phyloP scores from a whole-genome alignment of 2,888 invertebrate genomes.

The Sminthurinus aureus region DNA sequence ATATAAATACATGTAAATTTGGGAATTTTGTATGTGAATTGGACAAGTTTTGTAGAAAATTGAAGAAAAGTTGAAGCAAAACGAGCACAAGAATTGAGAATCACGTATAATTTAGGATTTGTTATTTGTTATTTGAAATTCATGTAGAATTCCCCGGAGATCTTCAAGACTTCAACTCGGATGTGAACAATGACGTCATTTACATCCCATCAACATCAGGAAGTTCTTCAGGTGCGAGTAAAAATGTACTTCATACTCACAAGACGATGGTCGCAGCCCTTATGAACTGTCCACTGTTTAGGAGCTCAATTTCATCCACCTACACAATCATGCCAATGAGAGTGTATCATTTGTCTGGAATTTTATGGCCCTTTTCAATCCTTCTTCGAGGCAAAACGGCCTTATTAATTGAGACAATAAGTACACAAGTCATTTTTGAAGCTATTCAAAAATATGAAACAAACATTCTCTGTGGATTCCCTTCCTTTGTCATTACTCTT shows the following conservation, averaged over 20 bases:
- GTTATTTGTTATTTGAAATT: background rate
- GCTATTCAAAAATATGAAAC: conserved; percentile 23
- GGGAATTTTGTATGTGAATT: too few relatives aligned
- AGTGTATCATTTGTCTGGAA: conserved; percentile 28
- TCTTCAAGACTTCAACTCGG: conserved; percentile 33
- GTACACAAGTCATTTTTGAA: conserved; percentile 16
- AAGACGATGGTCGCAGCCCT: conserved; percentile 23
- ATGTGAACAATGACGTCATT: conserved; percentile 31
- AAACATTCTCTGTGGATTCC: conserved; percentile 31
- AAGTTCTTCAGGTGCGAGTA: background rate
- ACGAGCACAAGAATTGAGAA: background rate
- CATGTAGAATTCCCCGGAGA: conserved; percentile 24
- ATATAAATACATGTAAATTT: too few relatives aligned
- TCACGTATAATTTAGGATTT: background rate
- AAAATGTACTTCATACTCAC: conserved; percentile 24
- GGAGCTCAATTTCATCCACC: background rate
- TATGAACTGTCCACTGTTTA: background rate
- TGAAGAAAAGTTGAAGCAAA: background rate
- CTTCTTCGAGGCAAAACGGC: conserved; percentile 14
- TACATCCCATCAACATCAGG: conserved; percentile 20
- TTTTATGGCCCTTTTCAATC: conserved; percentile 33
- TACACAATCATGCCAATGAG: conserved; percentile 30
- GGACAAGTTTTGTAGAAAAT: background rate
- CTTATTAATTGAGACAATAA: conserved; percentile 30
- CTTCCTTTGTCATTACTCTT: conserved; percentile 29